Evolutionary conservation across 2,888 invertebrate species (phyloP).

Genomic region (Machimus rusticus): DNA sequence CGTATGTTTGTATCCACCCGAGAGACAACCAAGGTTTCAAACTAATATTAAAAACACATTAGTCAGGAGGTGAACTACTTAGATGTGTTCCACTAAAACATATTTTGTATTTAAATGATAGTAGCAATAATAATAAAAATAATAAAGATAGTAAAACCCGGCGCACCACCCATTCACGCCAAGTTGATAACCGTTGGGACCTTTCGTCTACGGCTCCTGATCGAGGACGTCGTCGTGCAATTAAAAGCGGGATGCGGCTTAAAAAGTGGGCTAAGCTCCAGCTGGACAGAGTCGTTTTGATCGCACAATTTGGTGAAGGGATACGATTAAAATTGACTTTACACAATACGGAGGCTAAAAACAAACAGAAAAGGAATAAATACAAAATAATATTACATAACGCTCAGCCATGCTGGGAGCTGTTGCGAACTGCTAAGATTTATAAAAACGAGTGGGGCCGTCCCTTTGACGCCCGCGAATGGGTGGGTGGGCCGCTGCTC

Average conservation of each 20-base stretch:
- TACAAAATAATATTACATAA: neutral
- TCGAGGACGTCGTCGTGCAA: neutral
- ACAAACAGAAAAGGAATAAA: constrained; percentile 1
- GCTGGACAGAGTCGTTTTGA: neutral
- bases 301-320: neutral
- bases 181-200: neutral
- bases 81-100: neutral
- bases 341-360: neutral
- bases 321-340: neutral
- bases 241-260: neutral
- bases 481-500: constrained; percentile 4
- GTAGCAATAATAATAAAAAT: constrained; percentile 8
- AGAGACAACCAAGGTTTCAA: constrained; percentile 27
- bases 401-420: neutral
- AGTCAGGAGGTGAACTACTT: constrained; percentile 9
- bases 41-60: constrained; percentile 21
- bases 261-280: neutral
- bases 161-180: neutral
- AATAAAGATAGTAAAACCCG: constrained; percentile 4
- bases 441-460: neutral
- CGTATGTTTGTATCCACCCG: constrained; percentile 18
- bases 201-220: neutral
- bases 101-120: neutral
- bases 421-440: neutral
- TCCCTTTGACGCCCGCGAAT: neutral